These are phyloP conservation scores for Drosophila orena DNA, from an alignment of 1,140 invertebrate genomes.

Conservation along the genomic window DNA sequence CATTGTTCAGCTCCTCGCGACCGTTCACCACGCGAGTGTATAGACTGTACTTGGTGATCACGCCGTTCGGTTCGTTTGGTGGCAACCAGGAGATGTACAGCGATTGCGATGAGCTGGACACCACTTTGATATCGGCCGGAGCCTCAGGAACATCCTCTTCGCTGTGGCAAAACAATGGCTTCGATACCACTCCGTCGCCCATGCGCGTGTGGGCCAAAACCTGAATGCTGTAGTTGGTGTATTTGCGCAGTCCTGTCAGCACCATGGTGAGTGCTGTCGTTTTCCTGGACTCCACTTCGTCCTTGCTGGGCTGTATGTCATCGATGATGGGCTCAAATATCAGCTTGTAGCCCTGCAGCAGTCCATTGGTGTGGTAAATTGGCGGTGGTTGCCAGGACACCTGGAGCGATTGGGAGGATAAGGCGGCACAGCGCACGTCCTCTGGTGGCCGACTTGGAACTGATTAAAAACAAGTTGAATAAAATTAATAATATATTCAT, in stretches of 20 bases:
- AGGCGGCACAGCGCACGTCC: constrained; percentile 89
- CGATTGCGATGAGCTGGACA: constrained; percentile 90
- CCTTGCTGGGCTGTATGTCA: constrained; percentile 83
- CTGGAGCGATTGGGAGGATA: constrained; percentile 91
- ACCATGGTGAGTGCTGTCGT: constrained; percentile 89
- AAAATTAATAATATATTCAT: not conserved
- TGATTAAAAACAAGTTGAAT: constrained; percentile 60
- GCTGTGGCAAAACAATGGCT: constrained; percentile 91
- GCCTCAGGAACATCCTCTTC: constrained; percentile 93
- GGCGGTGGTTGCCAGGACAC: constrained; percentile 94
- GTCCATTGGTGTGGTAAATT: constrained; percentile 90
- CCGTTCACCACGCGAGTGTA: constrained; percentile 90
- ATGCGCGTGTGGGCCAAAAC: constrained; percentile 92
- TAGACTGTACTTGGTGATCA: constrained; percentile 92
- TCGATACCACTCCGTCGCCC: constrained; percentile 91
- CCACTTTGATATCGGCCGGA: constrained; percentile 92
- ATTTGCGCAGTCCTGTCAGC: constrained; percentile 89
- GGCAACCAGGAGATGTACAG: constrained; percentile 93
- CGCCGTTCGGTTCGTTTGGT: constrained; percentile 91
- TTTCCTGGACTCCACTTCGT: constrained; percentile 89
- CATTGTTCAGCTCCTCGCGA: constrained; percentile 89
- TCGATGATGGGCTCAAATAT: constrained; percentile 89
- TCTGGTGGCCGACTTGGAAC: constrained; percentile 91
- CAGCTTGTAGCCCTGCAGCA: constrained; percentile 93
- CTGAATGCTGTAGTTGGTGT: constrained; percentile 94